Evolutionary conservation across 2,797 vertebrate genomes (phyloP).

Genomic region (Rhinella marina): DNA sequence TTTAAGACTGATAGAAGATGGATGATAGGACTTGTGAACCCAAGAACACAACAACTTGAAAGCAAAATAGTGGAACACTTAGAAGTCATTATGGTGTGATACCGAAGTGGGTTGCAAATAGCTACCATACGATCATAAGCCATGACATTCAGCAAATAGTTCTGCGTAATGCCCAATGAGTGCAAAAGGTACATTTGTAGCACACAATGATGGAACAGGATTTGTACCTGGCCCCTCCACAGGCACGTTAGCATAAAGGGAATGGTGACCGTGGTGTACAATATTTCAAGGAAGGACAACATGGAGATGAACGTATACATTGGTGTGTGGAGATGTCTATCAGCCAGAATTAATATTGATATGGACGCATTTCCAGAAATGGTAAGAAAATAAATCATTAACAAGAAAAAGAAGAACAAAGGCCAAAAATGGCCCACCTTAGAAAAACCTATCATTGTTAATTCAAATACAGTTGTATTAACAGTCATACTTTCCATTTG

Average conservation of each 20-base stretch:
- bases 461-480: constrained; percentile 36
- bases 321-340: constrained; percentile 53
- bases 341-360: constrained; percentile 59
- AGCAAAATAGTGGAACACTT: constrained; percentile 42
- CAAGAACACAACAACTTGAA: constrained; percentile 54
- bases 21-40: constrained; percentile 37
- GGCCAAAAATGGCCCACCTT: constrained; percentile 23
- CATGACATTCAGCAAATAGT: constrained; percentile 62
- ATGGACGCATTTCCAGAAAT: constrained; percentile 63
- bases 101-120: constrained; percentile 42
- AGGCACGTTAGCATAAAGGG: constrained; percentile 60
- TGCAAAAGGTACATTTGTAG: constrained; percentile 65
- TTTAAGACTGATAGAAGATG: constrained; percentile 28
- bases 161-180: constrained; percentile 60
- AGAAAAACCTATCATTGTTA: constrained; percentile 62
- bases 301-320: constrained; percentile 68
- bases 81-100: constrained; percentile 61
- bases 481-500: background rate
- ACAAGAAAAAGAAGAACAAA: constrained; percentile 55
- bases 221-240: constrained; percentile 3
- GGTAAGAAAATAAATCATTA: constrained; percentile 56
- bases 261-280: constrained; percentile 1
- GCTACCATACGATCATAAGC: constrained; percentile 44
- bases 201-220: constrained; percentile 48
- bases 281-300: constrained; percentile 41